phyloP scores from a whole-genome alignment of 2,113 vertebrate species.

The Pseudorectes ferrugineus region DNA sequence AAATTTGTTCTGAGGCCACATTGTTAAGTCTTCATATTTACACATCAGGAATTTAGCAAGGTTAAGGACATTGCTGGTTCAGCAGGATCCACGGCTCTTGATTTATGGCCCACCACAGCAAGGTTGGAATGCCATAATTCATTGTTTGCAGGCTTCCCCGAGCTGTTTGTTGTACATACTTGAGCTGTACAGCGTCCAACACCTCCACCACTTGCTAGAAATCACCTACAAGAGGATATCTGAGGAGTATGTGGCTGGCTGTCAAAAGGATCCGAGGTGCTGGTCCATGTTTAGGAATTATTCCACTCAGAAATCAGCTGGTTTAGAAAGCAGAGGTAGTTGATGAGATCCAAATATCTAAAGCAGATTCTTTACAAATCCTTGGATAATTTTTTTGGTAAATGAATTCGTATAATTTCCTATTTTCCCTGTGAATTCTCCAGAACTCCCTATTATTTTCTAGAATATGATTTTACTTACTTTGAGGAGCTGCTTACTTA shows the following conservation, averaged over 20 bases:
- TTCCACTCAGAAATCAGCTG: not conserved
- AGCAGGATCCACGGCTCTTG: not conserved
- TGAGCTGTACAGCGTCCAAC: not conserved
- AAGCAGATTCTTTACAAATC: not conserved
- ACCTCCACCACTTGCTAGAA: not conserved
- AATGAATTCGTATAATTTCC: not conserved
- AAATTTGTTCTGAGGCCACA: not conserved
- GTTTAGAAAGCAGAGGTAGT: not conserved
- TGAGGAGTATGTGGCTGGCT: not conserved
- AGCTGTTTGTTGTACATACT: not conserved
- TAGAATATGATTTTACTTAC: not conserved
- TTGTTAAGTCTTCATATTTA: slow-evolving; percentile 13
- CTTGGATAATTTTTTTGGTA: not conserved
- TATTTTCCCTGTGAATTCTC: not conserved
- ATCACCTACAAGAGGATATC: not conserved
- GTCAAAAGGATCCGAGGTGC: not conserved
- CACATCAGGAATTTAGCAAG: slow-evolving; percentile 13
- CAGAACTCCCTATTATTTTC: not conserved
- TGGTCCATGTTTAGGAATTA: not conserved
- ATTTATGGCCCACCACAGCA: slow-evolving; percentile 1
- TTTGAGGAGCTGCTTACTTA: not conserved
- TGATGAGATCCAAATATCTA: not conserved
- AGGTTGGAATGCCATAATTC: not conserved
- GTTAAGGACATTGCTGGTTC: slow-evolving; percentile 38
- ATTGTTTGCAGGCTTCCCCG: not conserved